Base-by-base conservation (phyloP, 2,797 vertebrate species). In the Peromyscus aztecus region DNA sequence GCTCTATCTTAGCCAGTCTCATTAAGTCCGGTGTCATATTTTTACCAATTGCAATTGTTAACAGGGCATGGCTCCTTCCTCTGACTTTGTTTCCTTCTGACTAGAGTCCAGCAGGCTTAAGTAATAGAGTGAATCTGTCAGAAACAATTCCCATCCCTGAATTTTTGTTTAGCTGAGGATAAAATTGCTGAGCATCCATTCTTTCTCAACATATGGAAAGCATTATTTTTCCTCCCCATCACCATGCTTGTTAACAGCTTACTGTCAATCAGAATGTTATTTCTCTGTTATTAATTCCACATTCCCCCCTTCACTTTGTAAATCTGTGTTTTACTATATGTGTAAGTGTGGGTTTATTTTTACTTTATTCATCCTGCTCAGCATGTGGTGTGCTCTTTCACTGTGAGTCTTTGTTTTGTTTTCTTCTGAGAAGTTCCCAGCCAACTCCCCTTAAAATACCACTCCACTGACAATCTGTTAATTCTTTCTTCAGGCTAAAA, bases 381-480 rank as follows among this genome's bases (percentile, higher is more conserved):
- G 40, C 40, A 57, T 76, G 75, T 93, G 40, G 4, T 24, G 3
- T 80, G 27, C 27, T 88, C 43, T 77, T 95, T 57, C 11, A n/a
- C 31, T 63, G 17, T 21, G 31, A 67, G 3, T 14, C 43, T 91
- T 91, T 90, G 76, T 61, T 89, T 90, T 83, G 34, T 78, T 94
- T 83, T 65, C 2, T 89, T 90, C 29, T 61, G 40, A 77, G 57
- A 90, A 52, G 2, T 82, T 83, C n/a, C 71, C 40, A 77, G 96
- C 34, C 87, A 94, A 59, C 17, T 61, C 91, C n/a, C 46, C n/a
- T 78, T 89, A 92, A 91, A 89, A 85, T 73, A 77, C 12, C 34
- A 55, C n/a, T 71, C 95, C 61, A 34, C 34, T 55, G 34, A 90
- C 17, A 77, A 49, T 85, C 65, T 1, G 2, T 96, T 77, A 81